Evolutionary conservation across 2,888 invertebrate species (phyloP), one percentile per base, ranked within the genome.

Genomic region (Himalopsyche kuldschensis): DNA sequence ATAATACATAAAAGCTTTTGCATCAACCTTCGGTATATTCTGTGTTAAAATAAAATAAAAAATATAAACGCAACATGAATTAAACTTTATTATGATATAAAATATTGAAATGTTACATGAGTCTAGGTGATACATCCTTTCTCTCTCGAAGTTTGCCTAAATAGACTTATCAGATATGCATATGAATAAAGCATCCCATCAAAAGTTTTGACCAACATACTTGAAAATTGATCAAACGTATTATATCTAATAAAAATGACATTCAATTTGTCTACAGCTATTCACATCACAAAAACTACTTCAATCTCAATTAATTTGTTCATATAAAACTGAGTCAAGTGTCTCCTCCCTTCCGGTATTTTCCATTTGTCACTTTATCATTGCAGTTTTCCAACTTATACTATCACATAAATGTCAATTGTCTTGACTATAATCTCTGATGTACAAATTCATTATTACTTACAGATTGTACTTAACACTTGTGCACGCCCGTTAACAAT

Each of bases 31-130:
- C n/a, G n/a, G n/a, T n/a, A n/a, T n/a, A n/a, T 1, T 1, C 17
- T 2, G 76, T 30, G 31, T 30, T 41, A n/a, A 75, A 82, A 82
- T 82, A 79, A 84, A 82, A 82, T 48, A 79, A 69, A 79, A 69
- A 30, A 27, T 79, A 78, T 75, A 83, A 85, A 85, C 80, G 78
- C 78, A 85, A 85, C 85, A 84, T 85, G 76, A 83, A 84, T 85
- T 85, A 84, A 85, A 85, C 82, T 85, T 85, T 85, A 85, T 85
- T 85, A 69, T 69, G 85, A 85, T 85, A 85, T 84, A 85, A 85
- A 83, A 80, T 80, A 76, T 82, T 85, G 69, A 69, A 69, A 69
- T 69, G 69, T 69, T 69, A 69, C 47, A 81, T 27, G 69, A 69
- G 69, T 69, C 24, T 27, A 69, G n/a, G 69, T 69, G 69, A 69